These are phyloP conservation scores for Triplophysa bombifrons DNA, from an alignment of 2,797 vertebrate genomes.

Conservation along the genomic window DNA sequence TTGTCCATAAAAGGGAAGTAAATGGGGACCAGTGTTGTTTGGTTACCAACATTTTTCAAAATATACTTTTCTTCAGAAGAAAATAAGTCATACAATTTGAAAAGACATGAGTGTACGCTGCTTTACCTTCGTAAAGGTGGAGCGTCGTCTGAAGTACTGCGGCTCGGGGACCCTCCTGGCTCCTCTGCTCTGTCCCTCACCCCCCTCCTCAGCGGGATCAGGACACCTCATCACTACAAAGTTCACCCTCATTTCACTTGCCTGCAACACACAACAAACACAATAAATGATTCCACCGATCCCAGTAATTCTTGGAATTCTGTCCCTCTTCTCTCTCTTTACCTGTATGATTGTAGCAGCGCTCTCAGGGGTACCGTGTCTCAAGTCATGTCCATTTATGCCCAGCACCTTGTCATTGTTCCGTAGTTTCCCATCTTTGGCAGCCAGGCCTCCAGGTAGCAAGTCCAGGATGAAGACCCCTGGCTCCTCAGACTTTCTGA, in stretches of 20 bases:
- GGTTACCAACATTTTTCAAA: no score
- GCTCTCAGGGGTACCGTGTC: conserved; percentile 90
- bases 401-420: conserved; percentile 91
- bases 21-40: no score
- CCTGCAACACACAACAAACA: conserved; percentile 67
- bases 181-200: conserved; percentile 72
- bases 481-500: conserved; percentile 87
- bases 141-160: conserved; percentile 80
- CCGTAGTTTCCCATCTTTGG: conserved; percentile 87
- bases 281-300: background rate
- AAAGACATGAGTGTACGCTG: no score
- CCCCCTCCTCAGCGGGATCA: conserved; percentile 79
- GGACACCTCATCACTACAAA: conserved; percentile 86
- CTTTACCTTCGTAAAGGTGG: conserved; percentile 84
- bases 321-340: conserved; percentile 22
- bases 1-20: no score
- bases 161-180: conserved; percentile 74
- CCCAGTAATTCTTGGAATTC: background rate
- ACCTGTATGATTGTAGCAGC: conserved; percentile 95
- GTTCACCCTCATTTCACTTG: conserved; percentile 88
- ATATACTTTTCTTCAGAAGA: no score
- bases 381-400: conserved; percentile 91
- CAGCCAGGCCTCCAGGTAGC: conserved; percentile 87
- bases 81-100: no score
- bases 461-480: conserved; percentile 92